A percentile compares a stretch with the other conserved stretches of the same genome.
These are phyloP conservation scores for Bombus consobrinus DNA, from an alignment of 1,140 invertebrate genomes.

Conservation along the genomic window DNA sequence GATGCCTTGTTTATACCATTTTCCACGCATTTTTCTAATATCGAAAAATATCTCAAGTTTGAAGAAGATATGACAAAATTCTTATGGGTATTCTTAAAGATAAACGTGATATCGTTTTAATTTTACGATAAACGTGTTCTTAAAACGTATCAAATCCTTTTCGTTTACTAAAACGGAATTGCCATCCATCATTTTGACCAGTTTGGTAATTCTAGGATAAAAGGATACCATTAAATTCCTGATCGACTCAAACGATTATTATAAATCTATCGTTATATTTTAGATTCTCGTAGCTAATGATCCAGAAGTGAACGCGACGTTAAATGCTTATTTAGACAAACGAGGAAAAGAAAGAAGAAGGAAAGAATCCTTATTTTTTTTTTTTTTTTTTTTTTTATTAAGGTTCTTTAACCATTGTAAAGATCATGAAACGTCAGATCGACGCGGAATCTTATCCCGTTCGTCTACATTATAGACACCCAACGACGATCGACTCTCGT, in stretches of 20 bases:
- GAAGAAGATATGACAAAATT: too few species aligned
- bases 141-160: too few species aligned
- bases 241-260: background rate
- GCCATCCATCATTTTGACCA: background rate
- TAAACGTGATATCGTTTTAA: too few species aligned
- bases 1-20: too few species aligned
- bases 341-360: background rate
- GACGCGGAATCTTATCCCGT: conserved; percentile 12
- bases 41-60: too few species aligned
- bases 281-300: background rate
- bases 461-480: background rate
- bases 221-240: background rate
- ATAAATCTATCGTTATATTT: background rate
- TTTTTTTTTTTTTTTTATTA: background rate
- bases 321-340: background rate
- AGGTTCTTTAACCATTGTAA: background rate
- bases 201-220: background rate
- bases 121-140: too few species aligned
- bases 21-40: too few species aligned
- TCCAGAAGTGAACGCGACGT: background rate
- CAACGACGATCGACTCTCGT: conserved; percentile 10
- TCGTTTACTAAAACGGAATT: too few species aligned
- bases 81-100: too few species aligned
- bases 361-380: background rate
- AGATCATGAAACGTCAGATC: background rate